These are phyloP conservation scores for Lithosia quadra DNA, from an alignment of 2,888 invertebrate genomes.

Conservation along the genomic window DNA sequence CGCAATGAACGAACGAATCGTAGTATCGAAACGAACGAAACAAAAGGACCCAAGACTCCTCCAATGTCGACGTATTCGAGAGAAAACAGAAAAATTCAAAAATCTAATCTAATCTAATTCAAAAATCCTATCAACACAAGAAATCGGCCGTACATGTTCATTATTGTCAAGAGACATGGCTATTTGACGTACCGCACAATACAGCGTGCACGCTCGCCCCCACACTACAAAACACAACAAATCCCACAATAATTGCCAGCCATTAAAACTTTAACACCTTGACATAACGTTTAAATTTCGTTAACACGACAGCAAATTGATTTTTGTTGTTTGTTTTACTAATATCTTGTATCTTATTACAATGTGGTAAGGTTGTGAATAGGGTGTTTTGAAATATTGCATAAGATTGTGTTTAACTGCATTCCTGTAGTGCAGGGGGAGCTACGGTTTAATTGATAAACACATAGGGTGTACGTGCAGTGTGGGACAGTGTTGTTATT, in stretches of 20 bases:
- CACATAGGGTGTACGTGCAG: conserved; percentile 63
- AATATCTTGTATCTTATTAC: conserved; percentile 22
- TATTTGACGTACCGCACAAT: conserved; percentile 47
- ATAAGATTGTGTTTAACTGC: conserved; percentile 37
- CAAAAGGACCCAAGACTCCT: too few species aligned
- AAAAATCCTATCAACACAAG: background rate
- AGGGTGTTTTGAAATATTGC: conserved; percentile 14
- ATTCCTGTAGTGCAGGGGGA: conserved; percentile 64
- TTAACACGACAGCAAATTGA: conserved; percentile 53
- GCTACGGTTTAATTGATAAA: conserved; percentile 75
- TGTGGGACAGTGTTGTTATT: conserved; percentile 43
- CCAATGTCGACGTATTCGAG: too few species aligned
- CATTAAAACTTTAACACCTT: conserved; percentile 67
- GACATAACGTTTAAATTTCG: conserved; percentile 67
- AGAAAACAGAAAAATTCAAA: too few species aligned
- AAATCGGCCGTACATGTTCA: conserved; percentile 17
- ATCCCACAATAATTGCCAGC: conserved; percentile 57
- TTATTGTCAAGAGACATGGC: conserved; percentile 32
- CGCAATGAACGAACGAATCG: too few species aligned
- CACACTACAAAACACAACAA: conserved; percentile 58
- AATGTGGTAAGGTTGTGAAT: conserved; percentile 43
- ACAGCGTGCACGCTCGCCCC: conserved; percentile 64
- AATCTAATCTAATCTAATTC: too few species aligned
- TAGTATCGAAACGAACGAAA: too few species aligned
- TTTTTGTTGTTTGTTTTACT: conserved; percentile 40